Evolutionary conservation across 2,888 invertebrate genomes (phyloP), one percentile per base, ranked within the genome.

Genomic region (Diloba caeruleocephala): DNA sequence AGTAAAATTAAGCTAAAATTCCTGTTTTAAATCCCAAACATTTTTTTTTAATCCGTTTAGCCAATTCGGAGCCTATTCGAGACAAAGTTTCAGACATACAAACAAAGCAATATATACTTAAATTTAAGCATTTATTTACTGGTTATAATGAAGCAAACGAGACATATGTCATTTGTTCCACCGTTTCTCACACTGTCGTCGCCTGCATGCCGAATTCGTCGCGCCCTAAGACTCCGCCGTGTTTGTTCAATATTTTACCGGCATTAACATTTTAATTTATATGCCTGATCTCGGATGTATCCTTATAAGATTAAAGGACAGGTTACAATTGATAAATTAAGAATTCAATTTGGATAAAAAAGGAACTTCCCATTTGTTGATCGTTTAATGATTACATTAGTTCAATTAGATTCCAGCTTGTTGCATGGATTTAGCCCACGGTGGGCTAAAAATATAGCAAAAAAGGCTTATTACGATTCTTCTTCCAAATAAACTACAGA

Each of bases 261-360:
- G 67, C 75, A 81, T 80, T 80, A 82, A 82, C 76, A 78, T 79
- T 79, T 78, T 76, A 80, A 80, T 82, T 77, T 77, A 76, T 78
- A 65, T 64, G 31, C 54, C 68, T 62, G 63, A 62, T 57, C 67
- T 65, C 63, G 67, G 55, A 68, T 65, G 51, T 71, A 42, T 58
- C 56, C 63, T 68, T 74, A 69, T 58, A 73, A 71, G 81, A 81
- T 81, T 77, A 81, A 64, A 58, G 46, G 71, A 75, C 78, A 75
- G 70, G 48, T 72, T 51, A 51, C 31, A 34, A 53, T 70, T 61
- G 52, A 79, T 81, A 82, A 80, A 81, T 78, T 79, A 57, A 69
- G 77, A 68, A 78, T 56, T 79, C 78, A 78, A 79, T 79, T 78
- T 70, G 57, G 52, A 64, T 72, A 73, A 67, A 55, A 71, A 65